Evolutionary conservation across 2,888 invertebrate genomes (phyloP).

Genomic region (Pollenia griseotomentosa): DNA sequence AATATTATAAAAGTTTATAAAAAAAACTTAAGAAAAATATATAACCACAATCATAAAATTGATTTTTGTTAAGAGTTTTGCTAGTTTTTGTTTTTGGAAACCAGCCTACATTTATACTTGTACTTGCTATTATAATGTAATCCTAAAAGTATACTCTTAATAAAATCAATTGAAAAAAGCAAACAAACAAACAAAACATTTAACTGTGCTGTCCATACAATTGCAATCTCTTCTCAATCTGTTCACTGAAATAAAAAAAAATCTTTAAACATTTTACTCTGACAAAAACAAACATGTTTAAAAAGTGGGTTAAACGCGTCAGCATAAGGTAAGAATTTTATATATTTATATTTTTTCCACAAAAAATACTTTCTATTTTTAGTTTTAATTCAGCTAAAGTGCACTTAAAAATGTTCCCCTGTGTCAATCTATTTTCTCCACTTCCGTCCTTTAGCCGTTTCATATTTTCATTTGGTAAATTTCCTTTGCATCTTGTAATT

Average conservation of each 20-base stretch:
- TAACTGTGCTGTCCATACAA: constrained; percentile 21
- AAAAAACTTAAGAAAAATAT: background rate
- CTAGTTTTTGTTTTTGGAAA: constrained; percentile 13
- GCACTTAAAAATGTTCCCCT: background rate
- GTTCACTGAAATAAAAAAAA: constrained; percentile 4
- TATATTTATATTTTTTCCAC: background rate
- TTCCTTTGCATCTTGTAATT: constrained; percentile 53
- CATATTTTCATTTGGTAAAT: constrained; percentile 11
- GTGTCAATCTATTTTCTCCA: background rate
- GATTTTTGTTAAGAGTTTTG: constrained; percentile 28
- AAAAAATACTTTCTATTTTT: background rate
- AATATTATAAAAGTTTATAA: background rate
- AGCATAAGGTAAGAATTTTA: constrained; percentile 80
- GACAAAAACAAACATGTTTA: constrained; percentile 78
- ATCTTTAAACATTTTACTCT: background rate
- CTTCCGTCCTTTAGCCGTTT: background rate
- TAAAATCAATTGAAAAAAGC: constrained; percentile 56
- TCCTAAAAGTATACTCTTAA: constrained; percentile 55
- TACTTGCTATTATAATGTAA: constrained; percentile 27
- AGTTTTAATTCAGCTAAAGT: background rate
- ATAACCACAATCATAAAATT: constrained; percentile 48
- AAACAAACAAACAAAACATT: constrained; percentile 22
- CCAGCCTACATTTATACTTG: constrained; percentile 47
- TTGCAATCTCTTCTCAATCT: constrained; percentile 36
- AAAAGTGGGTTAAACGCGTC: constrained; percentile 84